Evolutionary conservation across 1,140 invertebrate species (phyloP).

Genomic region (Drosophila chauvacae): DNA sequence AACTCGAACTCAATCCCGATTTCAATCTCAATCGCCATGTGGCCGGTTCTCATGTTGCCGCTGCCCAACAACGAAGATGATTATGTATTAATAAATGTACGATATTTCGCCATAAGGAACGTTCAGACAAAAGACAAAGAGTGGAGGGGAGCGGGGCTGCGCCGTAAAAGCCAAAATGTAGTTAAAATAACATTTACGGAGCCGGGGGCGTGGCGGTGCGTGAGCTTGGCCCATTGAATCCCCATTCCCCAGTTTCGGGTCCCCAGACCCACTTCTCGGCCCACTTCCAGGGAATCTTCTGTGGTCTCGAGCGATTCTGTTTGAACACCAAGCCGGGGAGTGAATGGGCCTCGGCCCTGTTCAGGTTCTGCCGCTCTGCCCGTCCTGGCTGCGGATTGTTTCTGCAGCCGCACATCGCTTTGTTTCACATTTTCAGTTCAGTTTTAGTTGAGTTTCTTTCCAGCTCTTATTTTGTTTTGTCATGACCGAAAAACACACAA

Average conservation of each 20-base stretch:
- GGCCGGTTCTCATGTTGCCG: conserved; percentile 66
- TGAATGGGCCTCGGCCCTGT: conserved; percentile 44
- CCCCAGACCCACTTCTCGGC: conserved; percentile 13
- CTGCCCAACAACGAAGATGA: conserved; percentile 55
- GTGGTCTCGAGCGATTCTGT: conserved; percentile 45
- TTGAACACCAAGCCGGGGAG: conserved; percentile 43
- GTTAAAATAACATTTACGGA: conserved; percentile 72
- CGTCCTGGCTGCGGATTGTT: conserved; percentile 45
- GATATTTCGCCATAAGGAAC: conserved; percentile 57
- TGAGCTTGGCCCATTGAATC: conserved; percentile 38
- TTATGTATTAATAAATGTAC: conserved; percentile 81
- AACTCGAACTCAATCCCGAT: conserved; percentile 17
- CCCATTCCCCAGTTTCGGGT: conserved; percentile 12
- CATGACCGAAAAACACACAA: conserved; percentile 55
- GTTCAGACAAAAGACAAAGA: conserved; percentile 17
- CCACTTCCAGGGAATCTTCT: conserved; percentile 54
- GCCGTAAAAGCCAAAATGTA: conserved; percentile 64
- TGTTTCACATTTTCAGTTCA: conserved; percentile 64
- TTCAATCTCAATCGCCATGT: conserved; percentile 47
- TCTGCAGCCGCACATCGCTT: conserved; percentile 48
- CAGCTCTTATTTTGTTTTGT: conserved; percentile 46
- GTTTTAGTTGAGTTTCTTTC: conserved; percentile 51
- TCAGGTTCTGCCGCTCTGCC: conserved; percentile 11
- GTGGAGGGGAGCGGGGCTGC: conserved; percentile 8
- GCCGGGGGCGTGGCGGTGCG: conserved; percentile 35